These are phyloP conservation scores for Poecilia gillii DNA, from an alignment of 2,797 vertebrate species.

Conservation along the genomic window DNA sequence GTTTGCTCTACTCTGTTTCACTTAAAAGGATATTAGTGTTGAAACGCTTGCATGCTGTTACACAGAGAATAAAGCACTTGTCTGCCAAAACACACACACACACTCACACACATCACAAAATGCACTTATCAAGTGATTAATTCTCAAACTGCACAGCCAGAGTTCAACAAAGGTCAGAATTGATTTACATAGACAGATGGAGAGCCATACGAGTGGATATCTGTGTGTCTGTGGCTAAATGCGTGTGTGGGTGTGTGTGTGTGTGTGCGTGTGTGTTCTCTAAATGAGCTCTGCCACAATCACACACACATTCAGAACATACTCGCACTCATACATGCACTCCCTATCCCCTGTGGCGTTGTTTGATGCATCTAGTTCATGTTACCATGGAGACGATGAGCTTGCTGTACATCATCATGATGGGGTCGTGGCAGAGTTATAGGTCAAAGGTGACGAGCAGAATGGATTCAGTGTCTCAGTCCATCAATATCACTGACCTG, in stretches of 20 bases:
- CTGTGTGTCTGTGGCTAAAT: conserved; percentile 19
- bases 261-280: conserved; percentile 5
- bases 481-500: conserved; percentile 36
- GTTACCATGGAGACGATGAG: conserved; percentile 75
- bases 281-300: conserved; percentile 13
- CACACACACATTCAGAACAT: conserved; percentile 24
- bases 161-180: conserved; percentile 75
- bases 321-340: conserved; percentile 17
- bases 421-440: conserved; percentile 69
- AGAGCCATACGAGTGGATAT: conserved; percentile 60
- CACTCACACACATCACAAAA: conserved; percentile 22
- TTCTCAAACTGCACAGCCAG: conserved; percentile 75
- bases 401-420: conserved; percentile 74
- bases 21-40: conserved; percentile 45
- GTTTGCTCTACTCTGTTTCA: conserved; percentile 7
- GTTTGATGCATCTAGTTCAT: conserved; percentile 59
- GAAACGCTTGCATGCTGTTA: conserved; percentile 5
- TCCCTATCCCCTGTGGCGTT: conserved; percentile 46
- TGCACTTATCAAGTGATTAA: conserved; percentile 77
- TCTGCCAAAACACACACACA: conserved; percentile 7
- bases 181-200: conserved; percentile 81
- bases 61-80: conserved; percentile 15
- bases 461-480: conserved; percentile 34
- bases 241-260: conserved; percentile 14
- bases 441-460: conserved; percentile 64